A percentile compares a stretch with the other conserved stretches of the same genome.
phyloP scores from a whole-genome alignment of 2,888 invertebrate genomes.

The Petrophora chlorosata region DNA sequence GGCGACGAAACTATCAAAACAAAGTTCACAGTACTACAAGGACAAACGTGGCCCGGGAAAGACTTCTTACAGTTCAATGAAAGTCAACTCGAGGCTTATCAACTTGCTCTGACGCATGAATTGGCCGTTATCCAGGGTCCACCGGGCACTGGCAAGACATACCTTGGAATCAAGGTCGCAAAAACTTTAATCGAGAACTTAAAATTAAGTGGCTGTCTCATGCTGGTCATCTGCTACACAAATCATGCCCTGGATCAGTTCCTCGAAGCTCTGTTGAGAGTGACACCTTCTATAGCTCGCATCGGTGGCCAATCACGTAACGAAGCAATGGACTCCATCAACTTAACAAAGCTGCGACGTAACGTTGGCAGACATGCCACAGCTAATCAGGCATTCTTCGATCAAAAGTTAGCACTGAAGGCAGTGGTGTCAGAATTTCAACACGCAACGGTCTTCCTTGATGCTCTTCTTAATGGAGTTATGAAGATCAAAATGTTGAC shows the following conservation, averaged over 20 bases:
- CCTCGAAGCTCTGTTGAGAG: slow-evolving; percentile 86
- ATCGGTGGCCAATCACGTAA: slow-evolving; percentile 88
- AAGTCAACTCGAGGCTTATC: slow-evolving; percentile 87
- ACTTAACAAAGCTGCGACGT: slow-evolving; percentile 64
- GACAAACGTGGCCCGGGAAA: slow-evolving; percentile 75
- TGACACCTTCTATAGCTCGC: slow-evolving; percentile 85
- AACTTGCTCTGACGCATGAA: slow-evolving; percentile 86
- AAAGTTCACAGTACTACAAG: slow-evolving; percentile 49
- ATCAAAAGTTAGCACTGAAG: slow-evolving; percentile 47
- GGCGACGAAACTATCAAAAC: too few relatives aligned
- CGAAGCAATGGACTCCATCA: slow-evolving; percentile 67
- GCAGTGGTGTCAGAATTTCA: slow-evolving; percentile 42
- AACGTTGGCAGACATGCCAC: slow-evolving; percentile 6
- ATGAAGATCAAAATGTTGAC: slow-evolving; percentile 39
- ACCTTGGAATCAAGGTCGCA: slow-evolving; percentile 88
- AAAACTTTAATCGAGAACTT: slow-evolving; percentile 85
- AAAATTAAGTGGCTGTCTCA: slow-evolving; percentile 59
- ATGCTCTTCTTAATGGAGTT: slow-evolving; percentile 53
- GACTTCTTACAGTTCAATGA: slow-evolving; percentile 82
- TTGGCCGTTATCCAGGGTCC: slow-evolving; percentile 93
- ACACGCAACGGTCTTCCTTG: slow-evolving; percentile 44
- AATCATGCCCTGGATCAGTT: slow-evolving; percentile 95
- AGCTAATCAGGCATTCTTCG: slow-evolving; percentile 40
- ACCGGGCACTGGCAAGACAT: slow-evolving; percentile 94
- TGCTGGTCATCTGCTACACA: slow-evolving; percentile 91